These are phyloP conservation scores for Dermochelys coriacea DNA, from an alignment of 2,797 vertebrate genomes.

Conservation along the genomic window DNA sequence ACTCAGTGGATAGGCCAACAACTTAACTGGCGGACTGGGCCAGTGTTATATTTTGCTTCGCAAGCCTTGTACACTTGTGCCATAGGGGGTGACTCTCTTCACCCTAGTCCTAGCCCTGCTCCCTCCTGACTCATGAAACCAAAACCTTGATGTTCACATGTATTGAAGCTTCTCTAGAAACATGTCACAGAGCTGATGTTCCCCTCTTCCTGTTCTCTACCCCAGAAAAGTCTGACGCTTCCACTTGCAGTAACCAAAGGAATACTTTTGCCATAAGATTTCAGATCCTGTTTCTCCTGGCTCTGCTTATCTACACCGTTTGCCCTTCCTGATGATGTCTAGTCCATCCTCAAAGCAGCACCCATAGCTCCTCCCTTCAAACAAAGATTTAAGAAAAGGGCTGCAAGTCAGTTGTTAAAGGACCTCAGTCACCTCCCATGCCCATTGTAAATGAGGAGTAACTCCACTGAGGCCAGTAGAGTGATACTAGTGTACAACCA, in stretches of 20 bases:
- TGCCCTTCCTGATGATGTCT: neutral
- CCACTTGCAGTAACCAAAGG: neutral
- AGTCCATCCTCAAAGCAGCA: neutral
- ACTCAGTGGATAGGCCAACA: neutral
- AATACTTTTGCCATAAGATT: neutral
- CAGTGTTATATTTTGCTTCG: neutral
- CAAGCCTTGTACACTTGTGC: neutral
- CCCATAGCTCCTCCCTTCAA: neutral
- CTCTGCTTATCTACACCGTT: neutral
- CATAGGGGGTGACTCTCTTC: neutral
- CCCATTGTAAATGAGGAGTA: neutral
- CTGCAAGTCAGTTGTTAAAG: neutral
- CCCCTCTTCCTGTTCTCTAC: neutral
- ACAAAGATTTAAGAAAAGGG: neutral
- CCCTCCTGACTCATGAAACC: neutral
- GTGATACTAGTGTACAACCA: neutral
- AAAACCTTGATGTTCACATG: neutral
- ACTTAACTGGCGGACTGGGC: neutral
- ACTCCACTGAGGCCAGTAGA: no score
- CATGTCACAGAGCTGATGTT: neutral
- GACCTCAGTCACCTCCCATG: neutral
- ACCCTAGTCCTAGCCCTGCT: neutral
- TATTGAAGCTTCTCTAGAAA: accelerated
- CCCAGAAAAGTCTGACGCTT: neutral
- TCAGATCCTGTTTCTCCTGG: neutral